These are phyloP conservation scores for Nomada lathburiana DNA, from an alignment of 2,888 invertebrate species.

Conservation along the genomic window DNA sequence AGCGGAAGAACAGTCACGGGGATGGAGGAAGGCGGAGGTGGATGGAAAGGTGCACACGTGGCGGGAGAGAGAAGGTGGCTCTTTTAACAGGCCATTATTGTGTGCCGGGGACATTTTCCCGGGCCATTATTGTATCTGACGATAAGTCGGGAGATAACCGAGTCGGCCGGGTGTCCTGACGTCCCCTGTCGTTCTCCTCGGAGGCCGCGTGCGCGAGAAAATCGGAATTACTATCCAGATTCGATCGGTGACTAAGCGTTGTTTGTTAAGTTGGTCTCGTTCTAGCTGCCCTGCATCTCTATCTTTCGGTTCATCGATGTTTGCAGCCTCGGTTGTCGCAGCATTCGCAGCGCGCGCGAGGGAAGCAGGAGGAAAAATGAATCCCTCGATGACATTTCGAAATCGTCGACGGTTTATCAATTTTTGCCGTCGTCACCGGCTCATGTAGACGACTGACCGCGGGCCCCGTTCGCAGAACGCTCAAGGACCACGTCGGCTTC, in stretches of 20 bases:
- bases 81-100: slow-evolving; percentile 80
- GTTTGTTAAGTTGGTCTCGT: slow-evolving; percentile 68
- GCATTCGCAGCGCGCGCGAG: neutral
- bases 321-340: neutral
- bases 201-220: slow-evolving; percentile 74
- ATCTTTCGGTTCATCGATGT: slow-evolving; percentile 10
- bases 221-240: slow-evolving; percentile 71
- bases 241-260: slow-evolving; percentile 77
- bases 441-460: no score
- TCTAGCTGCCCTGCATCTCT: slow-evolving; percentile 25
- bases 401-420: neutral
- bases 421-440: no score
- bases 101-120: slow-evolving; percentile 75
- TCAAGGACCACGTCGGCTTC: slow-evolving; percentile 18
- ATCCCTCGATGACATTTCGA: neutral
- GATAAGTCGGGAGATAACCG: slow-evolving; percentile 78
- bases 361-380: neutral
- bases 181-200: slow-evolving; percentile 58
- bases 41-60: slow-evolving; percentile 46
- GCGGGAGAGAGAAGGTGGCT: slow-evolving; percentile 66
- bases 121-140: slow-evolving; percentile 78
- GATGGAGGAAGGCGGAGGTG: slow-evolving; percentile 19
- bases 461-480: neutral
- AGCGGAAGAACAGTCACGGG: slow-evolving; percentile 26
- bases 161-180: slow-evolving; percentile 52